These are phyloP conservation scores for Paralvinella palmiformis DNA, from an alignment of 1,140 invertebrate genomes.

Conservation along the genomic window DNA sequence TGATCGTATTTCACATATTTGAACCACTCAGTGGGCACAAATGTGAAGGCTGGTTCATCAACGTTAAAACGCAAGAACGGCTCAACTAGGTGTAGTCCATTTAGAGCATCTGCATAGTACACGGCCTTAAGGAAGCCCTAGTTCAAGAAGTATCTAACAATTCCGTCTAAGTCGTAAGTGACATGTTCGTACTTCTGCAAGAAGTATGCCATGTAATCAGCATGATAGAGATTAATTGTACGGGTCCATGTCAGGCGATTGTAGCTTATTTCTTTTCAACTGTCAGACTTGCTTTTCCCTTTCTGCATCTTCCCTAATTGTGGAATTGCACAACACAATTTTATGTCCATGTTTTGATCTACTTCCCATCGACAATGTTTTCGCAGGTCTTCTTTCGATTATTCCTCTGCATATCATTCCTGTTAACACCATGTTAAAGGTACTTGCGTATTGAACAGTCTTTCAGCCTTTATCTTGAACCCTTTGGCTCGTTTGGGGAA, in stretches of 20 bases:
- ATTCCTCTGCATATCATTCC: too few relatives aligned
- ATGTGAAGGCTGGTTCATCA: not conserved
- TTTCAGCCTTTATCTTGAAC: too few relatives aligned
- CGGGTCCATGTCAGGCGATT: not conserved
- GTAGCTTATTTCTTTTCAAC: too few relatives aligned
- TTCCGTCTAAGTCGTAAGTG: constrained; percentile 1
- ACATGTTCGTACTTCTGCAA: constrained; percentile 6
- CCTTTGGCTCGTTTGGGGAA: too few relatives aligned
- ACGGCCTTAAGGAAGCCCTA: constrained; percentile 4
- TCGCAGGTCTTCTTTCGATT: too few relatives aligned
- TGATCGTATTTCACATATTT: not conserved
- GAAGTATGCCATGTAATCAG: constrained; percentile 8
- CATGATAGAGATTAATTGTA: constrained; percentile 5
- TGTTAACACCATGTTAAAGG: too few relatives aligned
- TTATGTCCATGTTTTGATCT: too few relatives aligned
- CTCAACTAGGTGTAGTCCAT: constrained; percentile 3
- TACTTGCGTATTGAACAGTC: too few relatives aligned
- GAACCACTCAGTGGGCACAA: not conserved
- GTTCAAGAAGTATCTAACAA: constrained; percentile 4
- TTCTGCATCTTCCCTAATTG: too few relatives aligned
- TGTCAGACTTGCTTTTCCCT: too few relatives aligned
- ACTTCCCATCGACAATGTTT: too few relatives aligned
- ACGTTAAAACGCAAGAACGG: not conserved
- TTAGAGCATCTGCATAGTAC: constrained; percentile 1
- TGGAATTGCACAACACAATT: too few relatives aligned